A percentile compares a stretch with the other conserved stretches of the same genome.
Evolutionary conservation across 1,140 invertebrate species (phyloP).

Genomic region (Gryllus bimaculatus): DNA sequence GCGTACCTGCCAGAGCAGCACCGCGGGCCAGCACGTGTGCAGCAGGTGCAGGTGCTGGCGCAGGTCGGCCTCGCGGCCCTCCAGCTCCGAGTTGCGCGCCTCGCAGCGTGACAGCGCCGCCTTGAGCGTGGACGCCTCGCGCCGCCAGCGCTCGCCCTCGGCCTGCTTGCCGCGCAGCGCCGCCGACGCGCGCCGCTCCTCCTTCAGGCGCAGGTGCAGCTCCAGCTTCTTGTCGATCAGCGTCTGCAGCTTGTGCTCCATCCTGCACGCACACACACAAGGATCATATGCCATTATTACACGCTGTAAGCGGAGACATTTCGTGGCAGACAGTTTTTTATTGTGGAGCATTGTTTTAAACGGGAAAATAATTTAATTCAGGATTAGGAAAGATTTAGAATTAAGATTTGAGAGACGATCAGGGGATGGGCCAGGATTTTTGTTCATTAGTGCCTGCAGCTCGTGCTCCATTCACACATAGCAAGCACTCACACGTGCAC

Average conservation of each 20-base stretch:
- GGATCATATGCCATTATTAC: not conserved
- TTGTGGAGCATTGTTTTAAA: too few species aligned
- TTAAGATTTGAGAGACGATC: too few species aligned
- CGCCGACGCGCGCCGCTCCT: not conserved
- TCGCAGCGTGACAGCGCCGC: constrained; percentile 45
- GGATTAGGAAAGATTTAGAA: too few species aligned
- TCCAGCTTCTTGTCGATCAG: not conserved
- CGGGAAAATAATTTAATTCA: too few species aligned
- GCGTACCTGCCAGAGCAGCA: constrained; percentile 51
- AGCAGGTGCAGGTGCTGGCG: constrained; percentile 48
- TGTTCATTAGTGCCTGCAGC: too few species aligned
- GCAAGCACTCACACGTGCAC: too few species aligned
- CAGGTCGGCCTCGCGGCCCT: constrained; percentile 46
- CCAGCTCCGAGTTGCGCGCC: constrained; percentile 44
- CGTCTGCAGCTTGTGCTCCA: constrained; percentile 5
- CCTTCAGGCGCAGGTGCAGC: not conserved
- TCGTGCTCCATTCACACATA: too few species aligned
- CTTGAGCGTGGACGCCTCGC: not conserved
- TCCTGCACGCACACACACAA: not conserved
- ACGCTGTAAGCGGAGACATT: too few species aligned
- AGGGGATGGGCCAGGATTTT: too few species aligned
- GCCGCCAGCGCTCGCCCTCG: not conserved
- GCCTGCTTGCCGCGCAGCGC: not conserved
- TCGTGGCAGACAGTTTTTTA: too few species aligned
- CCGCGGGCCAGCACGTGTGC: constrained; percentile 50